phyloP scores from a whole-genome alignment of 2,113 vertebrate species.

The Embiotoca jacksoni region DNA sequence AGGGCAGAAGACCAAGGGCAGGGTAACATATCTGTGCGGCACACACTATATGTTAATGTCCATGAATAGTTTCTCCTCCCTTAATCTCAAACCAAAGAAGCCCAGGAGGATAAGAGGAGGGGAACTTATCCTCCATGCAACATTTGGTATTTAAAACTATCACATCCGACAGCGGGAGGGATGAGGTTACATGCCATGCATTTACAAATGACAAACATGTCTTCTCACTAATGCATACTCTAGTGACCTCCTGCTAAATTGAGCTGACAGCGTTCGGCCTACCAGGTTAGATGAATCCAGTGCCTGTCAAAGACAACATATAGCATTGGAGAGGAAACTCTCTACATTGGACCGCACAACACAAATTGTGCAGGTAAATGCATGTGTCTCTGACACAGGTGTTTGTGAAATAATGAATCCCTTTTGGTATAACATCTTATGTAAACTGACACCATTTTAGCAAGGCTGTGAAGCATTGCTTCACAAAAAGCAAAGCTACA shows the following conservation, averaged over 20 bases:
- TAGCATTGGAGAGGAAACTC: constrained; percentile 19
- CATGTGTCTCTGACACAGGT: constrained; percentile 27
- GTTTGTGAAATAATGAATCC: constrained; percentile 11
- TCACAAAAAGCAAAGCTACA: constrained; percentile 38
- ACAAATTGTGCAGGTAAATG: constrained; percentile 13
- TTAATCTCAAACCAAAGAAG: constrained; percentile 55
- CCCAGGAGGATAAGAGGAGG: constrained; percentile 67
- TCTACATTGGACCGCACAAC: constrained; percentile 17
- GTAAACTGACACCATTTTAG: constrained; percentile 76
- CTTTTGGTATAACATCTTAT: constrained; percentile 51
- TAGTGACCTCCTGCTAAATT: constrained; percentile 54
- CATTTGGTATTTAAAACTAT: constrained; percentile 61
- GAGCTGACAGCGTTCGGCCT: constrained; percentile 52
- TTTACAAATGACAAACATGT: constrained; percentile 69
- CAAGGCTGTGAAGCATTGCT: constrained; percentile 38
- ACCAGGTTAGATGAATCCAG: constrained; percentile 51
- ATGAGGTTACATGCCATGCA: constrained; percentile 65
- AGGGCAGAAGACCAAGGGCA: constrained; percentile 4
- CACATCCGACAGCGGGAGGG: constrained; percentile 55
- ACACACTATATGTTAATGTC: constrained; percentile 53
- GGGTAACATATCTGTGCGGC: constrained; percentile 40
- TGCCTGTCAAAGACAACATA: constrained; percentile 37
- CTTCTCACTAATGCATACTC: constrained; percentile 61
- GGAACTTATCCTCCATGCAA: constrained; percentile 66
- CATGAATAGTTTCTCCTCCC: constrained; percentile 69